Conservation (phyloP, 2,888 invertebrate species). For the Choreutis nemorana region DNA sequence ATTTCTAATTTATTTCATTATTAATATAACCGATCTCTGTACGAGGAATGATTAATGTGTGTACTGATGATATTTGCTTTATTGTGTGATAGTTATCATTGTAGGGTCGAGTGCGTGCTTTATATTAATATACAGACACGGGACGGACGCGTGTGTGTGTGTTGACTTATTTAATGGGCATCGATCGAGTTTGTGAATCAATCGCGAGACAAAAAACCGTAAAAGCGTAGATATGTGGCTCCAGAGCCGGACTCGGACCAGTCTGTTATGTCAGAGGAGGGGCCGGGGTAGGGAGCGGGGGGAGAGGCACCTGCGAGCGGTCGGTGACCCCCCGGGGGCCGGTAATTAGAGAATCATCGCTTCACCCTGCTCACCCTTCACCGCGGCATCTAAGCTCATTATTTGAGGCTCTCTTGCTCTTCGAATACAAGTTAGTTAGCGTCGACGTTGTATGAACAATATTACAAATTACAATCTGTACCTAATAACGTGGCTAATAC, state of each 20-base stretch:
- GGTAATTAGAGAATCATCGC: constrained; percentile 8
- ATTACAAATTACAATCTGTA: not conserved
- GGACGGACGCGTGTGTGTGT: not conserved
- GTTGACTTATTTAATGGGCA: too few relatives aligned
- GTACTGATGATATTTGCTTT: too few relatives aligned
- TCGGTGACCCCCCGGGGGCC: constrained; percentile 3
- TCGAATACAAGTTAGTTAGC: too few relatives aligned
- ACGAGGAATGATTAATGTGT: too few relatives aligned
- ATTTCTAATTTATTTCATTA: too few relatives aligned
- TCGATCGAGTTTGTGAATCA: constrained; percentile 5
- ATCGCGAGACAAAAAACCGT: constrained; percentile 13
- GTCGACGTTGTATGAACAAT: not conserved
- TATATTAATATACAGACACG: too few relatives aligned
- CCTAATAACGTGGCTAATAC: too few relatives aligned
- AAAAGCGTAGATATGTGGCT: constrained; percentile 10
- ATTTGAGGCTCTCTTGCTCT: too few relatives aligned
- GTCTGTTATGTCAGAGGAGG: constrained; percentile 26
- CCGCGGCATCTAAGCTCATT: too few relatives aligned
- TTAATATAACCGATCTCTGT: too few relatives aligned
- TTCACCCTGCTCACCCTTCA: constrained; percentile 8
- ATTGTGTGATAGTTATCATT: too few relatives aligned
- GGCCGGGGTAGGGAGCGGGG: constrained; percentile 9
- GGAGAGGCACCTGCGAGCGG: constrained; percentile 23
- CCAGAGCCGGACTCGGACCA: constrained; percentile 19
- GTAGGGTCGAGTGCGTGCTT: too few relatives aligned